These are phyloP conservation scores for Catocala nupta DNA, from an alignment of 2,888 invertebrate species.

Conservation along the genomic window DNA sequence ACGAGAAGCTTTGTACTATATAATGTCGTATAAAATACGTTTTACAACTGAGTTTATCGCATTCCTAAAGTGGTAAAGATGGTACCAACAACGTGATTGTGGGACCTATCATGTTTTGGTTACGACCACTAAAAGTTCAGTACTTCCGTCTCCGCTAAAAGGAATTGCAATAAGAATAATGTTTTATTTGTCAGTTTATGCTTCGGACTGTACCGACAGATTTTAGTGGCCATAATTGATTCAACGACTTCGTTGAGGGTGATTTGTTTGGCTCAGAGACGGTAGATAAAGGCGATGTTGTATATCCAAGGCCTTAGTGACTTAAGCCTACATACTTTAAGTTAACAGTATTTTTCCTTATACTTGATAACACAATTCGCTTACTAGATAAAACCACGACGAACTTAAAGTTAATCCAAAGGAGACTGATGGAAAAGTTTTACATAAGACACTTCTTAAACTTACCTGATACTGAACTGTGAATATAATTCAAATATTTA, in stretches of 20 bases:
- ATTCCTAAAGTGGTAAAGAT: conserved; percentile 55
- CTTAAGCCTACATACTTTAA: too few species aligned
- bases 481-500: too few species aligned
- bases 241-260: conserved; percentile 32
- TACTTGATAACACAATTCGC: too few species aligned
- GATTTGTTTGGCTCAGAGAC: conserved; percentile 25
- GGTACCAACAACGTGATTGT: conserved; percentile 43
- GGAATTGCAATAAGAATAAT: conserved; percentile 48
- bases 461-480: too few species aligned
- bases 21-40: conserved; percentile 53
- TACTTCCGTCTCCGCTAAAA: conserved; percentile 42
- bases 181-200: conserved; percentile 49
- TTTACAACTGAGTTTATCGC: conserved; percentile 67
- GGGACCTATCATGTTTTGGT: conserved; percentile 57
- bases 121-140: conserved; percentile 58
- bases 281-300: conserved; percentile 5
- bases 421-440: too few species aligned
- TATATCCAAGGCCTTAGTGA: not conserved
- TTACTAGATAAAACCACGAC: too few species aligned
- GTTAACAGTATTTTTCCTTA: too few species aligned
- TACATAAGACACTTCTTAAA: too few species aligned
- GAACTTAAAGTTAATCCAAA: too few species aligned
- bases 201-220: conserved; percentile 29
- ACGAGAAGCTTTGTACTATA: conserved; percentile 59
- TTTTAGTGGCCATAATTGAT: conserved; percentile 49